Base-by-base conservation (phyloP, 2,113 vertebrate species). In the Rutilus rutilus region DNA sequence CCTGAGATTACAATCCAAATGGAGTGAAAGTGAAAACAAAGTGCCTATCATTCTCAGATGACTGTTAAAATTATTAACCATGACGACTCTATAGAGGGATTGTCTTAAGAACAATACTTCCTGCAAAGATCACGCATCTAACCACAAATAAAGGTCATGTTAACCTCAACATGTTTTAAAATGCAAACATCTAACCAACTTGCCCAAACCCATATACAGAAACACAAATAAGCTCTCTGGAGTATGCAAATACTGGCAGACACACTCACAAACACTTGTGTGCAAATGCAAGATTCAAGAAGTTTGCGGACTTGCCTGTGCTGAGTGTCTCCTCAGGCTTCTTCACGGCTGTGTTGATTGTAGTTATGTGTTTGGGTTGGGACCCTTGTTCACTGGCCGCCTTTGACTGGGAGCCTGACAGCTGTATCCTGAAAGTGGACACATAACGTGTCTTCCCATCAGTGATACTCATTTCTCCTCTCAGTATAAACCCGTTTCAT, bases 361-460 rank as follows among this genome's bases (percentile, higher is more conserved):
- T 60, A 5, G 67, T 2, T 21, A 12, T 23, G 50, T 47, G 11
- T 5, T 57, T 65, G 30, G 14, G 42, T 59, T 5, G 82, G 69
- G 50, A 4, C 78, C 47, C 65, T 6, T 74, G 62, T 6, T 85
- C 81, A 0, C 59, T 90, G 17, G 8, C 76, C 47, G 83, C 4
- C 82, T 80, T 81, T 83, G 86, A 79, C 62, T 76, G 19, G 23
- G 78, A 78, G 25, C 67, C 85, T 19, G 89, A 90, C 80, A 90
- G 87, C 78, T 91, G 88, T 73, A 95, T 92, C 90, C 82, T 93
- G 84, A 94, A 90, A 57, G 94, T 95, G 19, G 95, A 95, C 89
- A 95, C 94, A 83, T 92, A 95, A 7, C 86, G 86, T 85, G 84
- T 90, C 76, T 93, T 88, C 84, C 78, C 87, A 10, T 83, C 62